Conservation (phyloP, 2,888 invertebrate genomes). For the Rotaria macrura region DNA sequence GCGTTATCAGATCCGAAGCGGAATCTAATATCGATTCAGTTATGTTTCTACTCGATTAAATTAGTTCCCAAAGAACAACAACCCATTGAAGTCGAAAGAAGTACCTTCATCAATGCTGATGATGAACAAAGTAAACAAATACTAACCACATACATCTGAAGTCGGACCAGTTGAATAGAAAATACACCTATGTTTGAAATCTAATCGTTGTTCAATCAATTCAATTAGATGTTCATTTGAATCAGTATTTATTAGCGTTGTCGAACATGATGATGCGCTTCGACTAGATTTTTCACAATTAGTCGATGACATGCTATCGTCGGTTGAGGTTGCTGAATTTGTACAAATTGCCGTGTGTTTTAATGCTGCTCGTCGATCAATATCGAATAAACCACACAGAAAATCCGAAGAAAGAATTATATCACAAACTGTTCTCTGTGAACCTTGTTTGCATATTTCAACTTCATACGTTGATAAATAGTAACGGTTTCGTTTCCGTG, state of each 20-base stretch:
- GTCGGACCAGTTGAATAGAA: constrained; percentile 16
- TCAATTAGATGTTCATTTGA: neutral
- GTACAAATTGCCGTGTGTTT: neutral
- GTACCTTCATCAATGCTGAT: too few species aligned
- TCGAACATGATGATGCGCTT: neutral
- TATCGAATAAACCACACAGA: neutral
- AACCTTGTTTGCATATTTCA: neutral
- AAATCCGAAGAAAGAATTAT: neutral
- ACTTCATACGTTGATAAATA: neutral
- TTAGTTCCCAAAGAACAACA: too few species aligned
- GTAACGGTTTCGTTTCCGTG: neutral
- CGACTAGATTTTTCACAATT: neutral
- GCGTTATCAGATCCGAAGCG: too few species aligned
- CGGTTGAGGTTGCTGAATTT: neutral
- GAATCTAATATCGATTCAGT: too few species aligned
- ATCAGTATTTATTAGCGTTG: neutral
- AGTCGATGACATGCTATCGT: neutral
- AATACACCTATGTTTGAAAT: constrained; percentile 16
- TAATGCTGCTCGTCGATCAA: neutral
- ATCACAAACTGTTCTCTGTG: constrained; percentile 3
- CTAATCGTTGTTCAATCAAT: neutral
- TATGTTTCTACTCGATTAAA: too few species aligned
- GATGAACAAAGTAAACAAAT: too few species aligned
- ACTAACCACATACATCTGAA: neutral
- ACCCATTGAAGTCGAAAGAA: too few species aligned